Evolutionary conservation across 1,140 invertebrate species (phyloP).

Genomic region (Ericerus pela): DNA sequence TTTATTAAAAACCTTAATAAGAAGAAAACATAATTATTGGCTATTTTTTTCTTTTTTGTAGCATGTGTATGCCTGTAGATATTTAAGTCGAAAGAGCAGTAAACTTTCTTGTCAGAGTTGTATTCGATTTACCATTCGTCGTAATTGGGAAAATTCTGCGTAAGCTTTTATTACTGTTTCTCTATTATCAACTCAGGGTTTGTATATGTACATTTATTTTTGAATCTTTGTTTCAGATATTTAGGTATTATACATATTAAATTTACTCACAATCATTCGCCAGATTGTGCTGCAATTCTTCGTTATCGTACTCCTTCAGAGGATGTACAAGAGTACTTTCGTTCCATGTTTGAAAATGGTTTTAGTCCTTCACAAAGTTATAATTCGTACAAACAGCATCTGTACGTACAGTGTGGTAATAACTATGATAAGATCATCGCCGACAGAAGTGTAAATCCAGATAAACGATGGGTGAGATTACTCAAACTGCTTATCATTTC

Average conservation of each 20-base stretch:
- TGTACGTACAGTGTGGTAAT: neutral
- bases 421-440: neutral
- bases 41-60: no score
- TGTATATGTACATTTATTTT: neutral
- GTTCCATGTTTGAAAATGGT: constrained; percentile 2
- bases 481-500: neutral
- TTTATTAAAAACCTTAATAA: no score
- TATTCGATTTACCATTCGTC: neutral
- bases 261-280: neutral
- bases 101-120: neutral
- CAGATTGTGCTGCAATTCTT: neutral
- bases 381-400: constrained; percentile 2
- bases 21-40: no score
- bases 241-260: neutral
- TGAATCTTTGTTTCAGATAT: neutral
- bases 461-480: neutral
- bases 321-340: neutral
- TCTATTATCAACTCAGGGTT: neutral
- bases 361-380: neutral
- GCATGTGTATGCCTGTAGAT: neutral
- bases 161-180: neutral
- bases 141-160: constrained; percentile 5
- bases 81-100: neutral
- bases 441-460: neutral
- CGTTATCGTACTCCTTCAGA: neutral